Base-by-base conservation (phyloP, 2,113 vertebrate genomes). In the Heteronetta atricapilla region DNA sequence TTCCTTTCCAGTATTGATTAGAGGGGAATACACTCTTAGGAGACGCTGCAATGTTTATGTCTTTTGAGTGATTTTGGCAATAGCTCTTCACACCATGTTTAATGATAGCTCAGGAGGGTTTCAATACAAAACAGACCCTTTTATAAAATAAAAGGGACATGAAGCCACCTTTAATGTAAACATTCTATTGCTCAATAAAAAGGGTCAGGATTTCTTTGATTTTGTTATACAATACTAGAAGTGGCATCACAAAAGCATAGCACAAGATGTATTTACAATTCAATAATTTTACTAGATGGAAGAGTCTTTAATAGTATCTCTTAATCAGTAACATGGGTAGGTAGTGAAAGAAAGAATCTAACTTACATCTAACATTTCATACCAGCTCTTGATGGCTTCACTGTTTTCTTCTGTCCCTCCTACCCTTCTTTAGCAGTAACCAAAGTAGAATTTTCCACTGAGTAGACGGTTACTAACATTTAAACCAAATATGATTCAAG, bases 301-400 rank as follows among this genome's bases (percentile, higher is more conserved):
- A 59, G 69, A 21, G 6, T 28, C n/a, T 88, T 67, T 63, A 70
- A 55, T 20, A 14, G 8, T 78, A 17, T 9, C 26, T 86, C 36
- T 58, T 63, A 42, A 12, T 33, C 13, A 42, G 22, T 59, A 81
- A 55, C 22, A 26, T 13, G 6, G 50, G 25, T 44, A 82, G 23
- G 8, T 11, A 80, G 3, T 8, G 33, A 82, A 68, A 69, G 40
- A 20, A 42, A 69, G 91, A 77, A 58, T 50, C 22, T 40, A 25
- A 9, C 1, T 1, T 50, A 10, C 1, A 2, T 29, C 14, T 3
- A 64, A 0, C 52, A 13, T 88, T 90, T 80, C 1, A 3, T 48
- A 69, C 17, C 0, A 8, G 23, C 13, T 75, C 40, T 34, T 87
- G 12, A 36, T 77, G n/a, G 4, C n/a, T 33, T 62, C 36, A n/a